These are phyloP conservation scores for Drosophila prostipennis DNA, from an alignment of 2,888 invertebrate species.

Conservation along the genomic window DNA sequence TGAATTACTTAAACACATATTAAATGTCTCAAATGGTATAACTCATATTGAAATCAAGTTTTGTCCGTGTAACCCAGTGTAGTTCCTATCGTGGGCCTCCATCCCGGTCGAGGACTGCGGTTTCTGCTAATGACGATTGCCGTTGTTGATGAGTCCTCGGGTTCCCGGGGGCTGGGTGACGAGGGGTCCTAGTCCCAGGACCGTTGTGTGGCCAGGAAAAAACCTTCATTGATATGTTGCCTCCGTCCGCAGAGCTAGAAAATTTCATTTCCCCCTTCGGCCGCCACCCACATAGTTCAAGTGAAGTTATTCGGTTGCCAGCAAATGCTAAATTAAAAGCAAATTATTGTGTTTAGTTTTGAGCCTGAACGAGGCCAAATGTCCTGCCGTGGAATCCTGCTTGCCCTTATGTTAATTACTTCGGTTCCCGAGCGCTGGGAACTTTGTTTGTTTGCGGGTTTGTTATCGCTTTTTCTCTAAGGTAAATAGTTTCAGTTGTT, in stretches of 20 bases:
- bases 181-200: neutral
- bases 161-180: constrained; percentile 5
- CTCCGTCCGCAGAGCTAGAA: constrained; percentile 20
- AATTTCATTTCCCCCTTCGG: constrained; percentile 61
- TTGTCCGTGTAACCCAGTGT: constrained; percentile 18
- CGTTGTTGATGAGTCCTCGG: constrained; percentile 47
- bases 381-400: constrained; percentile 37
- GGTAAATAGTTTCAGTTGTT: constrained; percentile 56
- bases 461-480: constrained; percentile 47
- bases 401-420: constrained; percentile 49
- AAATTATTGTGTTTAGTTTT: constrained; percentile 67
- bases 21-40: no score
- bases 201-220: constrained; percentile 25
- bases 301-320: constrained; percentile 63
- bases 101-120: constrained; percentile 44
- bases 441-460: constrained; percentile 37
- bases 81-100: neutral
- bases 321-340: constrained; percentile 71
- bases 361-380: constrained; percentile 28
- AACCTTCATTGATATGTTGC: constrained; percentile 73
- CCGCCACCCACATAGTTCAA: constrained; percentile 53
- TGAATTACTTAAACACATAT: no score
- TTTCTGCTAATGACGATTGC: constrained; percentile 76
- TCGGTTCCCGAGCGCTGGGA: constrained; percentile 13
- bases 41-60: no score